These are phyloP conservation scores for Drosophila punjabiensis DNA, from an alignment of 1,140 invertebrate genomes.

Conservation along the genomic window DNA sequence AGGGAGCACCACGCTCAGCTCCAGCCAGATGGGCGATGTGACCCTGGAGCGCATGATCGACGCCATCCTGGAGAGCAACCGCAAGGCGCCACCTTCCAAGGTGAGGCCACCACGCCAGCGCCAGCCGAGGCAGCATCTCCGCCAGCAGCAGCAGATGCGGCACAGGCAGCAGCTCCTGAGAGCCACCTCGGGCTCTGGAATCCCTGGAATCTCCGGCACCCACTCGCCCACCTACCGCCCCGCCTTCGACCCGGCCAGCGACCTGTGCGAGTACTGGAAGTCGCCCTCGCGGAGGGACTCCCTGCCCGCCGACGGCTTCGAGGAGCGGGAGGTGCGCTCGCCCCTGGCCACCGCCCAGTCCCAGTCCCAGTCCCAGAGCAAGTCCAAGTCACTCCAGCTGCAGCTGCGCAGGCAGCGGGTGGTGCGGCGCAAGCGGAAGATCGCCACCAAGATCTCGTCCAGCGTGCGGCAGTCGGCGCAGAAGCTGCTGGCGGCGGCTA, in stretches of 20 bases:
- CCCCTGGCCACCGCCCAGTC: slow-evolving; percentile 18
- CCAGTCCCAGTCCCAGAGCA: neutral
- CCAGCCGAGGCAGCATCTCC: slow-evolving; percentile 25
- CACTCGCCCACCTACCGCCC: slow-evolving; percentile 67
- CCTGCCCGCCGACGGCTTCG: slow-evolving; percentile 32
- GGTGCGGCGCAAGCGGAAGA: slow-evolving; percentile 77
- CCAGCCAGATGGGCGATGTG: slow-evolving; percentile 80
- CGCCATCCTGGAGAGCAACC: slow-evolving; percentile 80
- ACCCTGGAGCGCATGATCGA: slow-evolving; percentile 84
- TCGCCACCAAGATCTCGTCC: slow-evolving; percentile 61
- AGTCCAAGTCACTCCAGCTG: slow-evolving; percentile 54
- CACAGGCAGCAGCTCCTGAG: slow-evolving; percentile 17
- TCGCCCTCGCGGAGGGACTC: slow-evolving; percentile 36
- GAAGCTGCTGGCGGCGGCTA: slow-evolving; percentile 64
- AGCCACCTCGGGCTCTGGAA: neutral
- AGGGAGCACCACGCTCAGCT: slow-evolving; percentile 57
- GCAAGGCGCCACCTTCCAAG: slow-evolving; percentile 38
- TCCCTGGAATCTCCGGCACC: neutral
- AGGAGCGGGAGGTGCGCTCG: slow-evolving; percentile 73
- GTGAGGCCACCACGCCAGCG: slow-evolving; percentile 7
- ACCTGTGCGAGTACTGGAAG: slow-evolving; percentile 72
- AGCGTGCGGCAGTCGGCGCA: slow-evolving; percentile 73
- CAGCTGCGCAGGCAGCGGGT: slow-evolving; percentile 75
- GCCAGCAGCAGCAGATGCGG: slow-evolving; percentile 10
- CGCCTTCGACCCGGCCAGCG: slow-evolving; percentile 76